Evolutionary conservation across 2,888 invertebrate species (phyloP).

Genomic region (Mythimna albipuncta): DNA sequence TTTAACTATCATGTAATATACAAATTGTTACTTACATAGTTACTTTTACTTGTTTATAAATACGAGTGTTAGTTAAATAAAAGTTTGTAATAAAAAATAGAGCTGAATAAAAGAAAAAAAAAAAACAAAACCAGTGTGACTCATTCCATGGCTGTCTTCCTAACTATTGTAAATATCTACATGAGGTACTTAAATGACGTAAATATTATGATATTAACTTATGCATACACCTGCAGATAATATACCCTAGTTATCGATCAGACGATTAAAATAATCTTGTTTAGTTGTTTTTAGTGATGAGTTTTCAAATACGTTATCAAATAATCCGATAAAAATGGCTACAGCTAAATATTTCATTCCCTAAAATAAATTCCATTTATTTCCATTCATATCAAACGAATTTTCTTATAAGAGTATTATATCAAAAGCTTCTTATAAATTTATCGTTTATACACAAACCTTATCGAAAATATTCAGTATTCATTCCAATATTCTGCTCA

Average conservation of each 20-base stretch:
- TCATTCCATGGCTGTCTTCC: no score
- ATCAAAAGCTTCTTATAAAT: slow-evolving; percentile 28
- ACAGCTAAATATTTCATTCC: neutral
- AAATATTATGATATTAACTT: no score
- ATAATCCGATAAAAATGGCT: slow-evolving; percentile 14
- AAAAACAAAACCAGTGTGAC: neutral
- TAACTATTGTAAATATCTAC: neutral
- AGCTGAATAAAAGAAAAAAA: neutral
- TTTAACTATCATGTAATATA: no score
- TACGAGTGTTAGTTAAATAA: no score
- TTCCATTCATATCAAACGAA: neutral
- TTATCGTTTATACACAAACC: slow-evolving; percentile 25
- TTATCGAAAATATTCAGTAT: slow-evolving; percentile 67
- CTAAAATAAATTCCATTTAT: slow-evolving; percentile 23
- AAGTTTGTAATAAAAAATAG: neutral
- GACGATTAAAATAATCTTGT: slow-evolving; percentile 23
- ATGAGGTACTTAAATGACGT: no score
- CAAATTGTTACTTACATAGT: no score
- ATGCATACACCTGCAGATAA: neutral
- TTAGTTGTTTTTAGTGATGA: slow-evolving; percentile 21
- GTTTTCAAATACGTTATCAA: neutral
- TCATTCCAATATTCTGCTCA: slow-evolving; percentile 73
- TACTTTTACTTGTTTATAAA: no score
- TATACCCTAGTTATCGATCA: slow-evolving; percentile 5
- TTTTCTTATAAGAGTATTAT: slow-evolving; percentile 27